Base-by-base conservation (phyloP, 2,113 vertebrate species). In the Platycercus adscitus region DNA sequence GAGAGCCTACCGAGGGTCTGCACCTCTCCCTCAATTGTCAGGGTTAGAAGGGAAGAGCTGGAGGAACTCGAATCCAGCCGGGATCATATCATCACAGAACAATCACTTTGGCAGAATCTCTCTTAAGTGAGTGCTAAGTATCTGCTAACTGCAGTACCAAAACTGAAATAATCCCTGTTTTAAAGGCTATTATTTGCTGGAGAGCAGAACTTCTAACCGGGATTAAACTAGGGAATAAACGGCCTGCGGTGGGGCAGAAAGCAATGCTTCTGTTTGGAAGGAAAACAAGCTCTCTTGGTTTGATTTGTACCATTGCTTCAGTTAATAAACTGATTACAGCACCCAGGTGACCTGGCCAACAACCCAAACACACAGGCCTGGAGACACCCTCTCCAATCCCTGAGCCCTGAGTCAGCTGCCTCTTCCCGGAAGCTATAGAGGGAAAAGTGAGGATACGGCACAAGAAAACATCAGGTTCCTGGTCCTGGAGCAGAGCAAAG, bases 91-190 rank as follows among this genome's bases (percentile, higher is more conserved):
- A 50, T 23, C 33, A 11, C 50, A 20, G 12, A 80, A 61, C 37
- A 75, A 71, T 20, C n/a, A 4, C 75, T 90, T n/a, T 14, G 75
- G 88, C 65, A 88, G 41, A 75, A 49, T 17, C 56, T 70, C 61
- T 25, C 55, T 10, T 76, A 85, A 95, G 73, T n/a, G 50, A 91
- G 91, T 70, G 87, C 18, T 63, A 96, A 96, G 77, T 60, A 77
- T 50, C 49, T 89, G 79, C 49, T 88, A 96, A 93, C 84, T 58
- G 81, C 88, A 61, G 65, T 41, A 76, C 69, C 35, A 8, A 81
- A 93, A 91, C 26, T 46, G 81, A 80, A 96, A 87, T 78, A 85
- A 91, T 35, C 63, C 28, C 39, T 4, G 3, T 13, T 64, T 31
- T 35, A 29, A 81, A 89, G 60, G n/a, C 66, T 46, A 41, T 70